These are phyloP conservation scores for Hippopotamyrus pictus DNA, from an alignment of 2,797 vertebrate genomes.

Conservation along the genomic window DNA sequence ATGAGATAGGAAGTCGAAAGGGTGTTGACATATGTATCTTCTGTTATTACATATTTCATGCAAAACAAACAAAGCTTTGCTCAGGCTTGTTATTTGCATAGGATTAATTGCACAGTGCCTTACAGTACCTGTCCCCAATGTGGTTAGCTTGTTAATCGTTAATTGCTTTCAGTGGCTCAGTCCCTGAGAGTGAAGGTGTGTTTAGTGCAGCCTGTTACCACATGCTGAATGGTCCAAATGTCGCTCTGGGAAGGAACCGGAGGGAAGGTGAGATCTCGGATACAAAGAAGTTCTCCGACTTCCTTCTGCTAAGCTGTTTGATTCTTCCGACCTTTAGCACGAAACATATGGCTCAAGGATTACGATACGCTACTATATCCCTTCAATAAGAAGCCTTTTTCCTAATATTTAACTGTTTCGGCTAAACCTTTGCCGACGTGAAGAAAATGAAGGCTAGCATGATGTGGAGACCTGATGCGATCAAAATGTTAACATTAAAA, in stretches of 20 bases:
- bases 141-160: slow-evolving; percentile 15
- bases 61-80: not conserved
- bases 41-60: not conserved
- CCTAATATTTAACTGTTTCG: not conserved
- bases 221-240: slow-evolving; percentile 14
- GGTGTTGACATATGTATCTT: not conserved
- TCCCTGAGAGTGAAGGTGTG: not conserved
- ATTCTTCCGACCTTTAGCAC: not conserved
- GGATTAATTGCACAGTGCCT: not conserved
- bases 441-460: not conserved
- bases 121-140: not conserved
- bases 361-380: not conserved
- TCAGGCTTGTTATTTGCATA: not conserved
- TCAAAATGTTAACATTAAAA: slow-evolving; percentile 1
- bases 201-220: slow-evolving; percentile 13
- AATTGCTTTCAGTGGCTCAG: not conserved
- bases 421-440: not conserved
- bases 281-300: slow-evolving; percentile 1
- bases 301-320: slow-evolving; percentile 4
- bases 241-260: slow-evolving; percentile 3
- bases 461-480: not conserved
- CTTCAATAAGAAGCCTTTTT: not conserved
- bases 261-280: not conserved
- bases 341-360: not conserved
- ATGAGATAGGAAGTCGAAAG: not conserved